phyloP scores from a whole-genome alignment of 2,888 invertebrate genomes.

The Ametastegia equiseti region DNA sequence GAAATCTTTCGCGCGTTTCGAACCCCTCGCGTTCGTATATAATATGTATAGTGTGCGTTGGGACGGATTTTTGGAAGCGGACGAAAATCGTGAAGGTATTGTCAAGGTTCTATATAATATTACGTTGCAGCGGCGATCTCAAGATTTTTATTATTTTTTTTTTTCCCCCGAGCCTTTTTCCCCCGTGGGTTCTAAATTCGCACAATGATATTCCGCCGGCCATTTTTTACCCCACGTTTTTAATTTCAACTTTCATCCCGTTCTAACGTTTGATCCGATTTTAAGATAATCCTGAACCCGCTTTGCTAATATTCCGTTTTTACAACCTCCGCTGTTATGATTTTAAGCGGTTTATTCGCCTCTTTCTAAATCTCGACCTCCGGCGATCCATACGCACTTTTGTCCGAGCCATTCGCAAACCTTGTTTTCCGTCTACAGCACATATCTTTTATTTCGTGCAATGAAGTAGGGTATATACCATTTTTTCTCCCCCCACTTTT shows the following conservation, averaged over 20 bases:
- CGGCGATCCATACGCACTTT: not conserved
- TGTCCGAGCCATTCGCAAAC: not conserved
- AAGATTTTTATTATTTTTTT: not conserved
- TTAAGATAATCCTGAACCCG: constrained; percentile 8
- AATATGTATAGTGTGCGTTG: too few relatives aligned
- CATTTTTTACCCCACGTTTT: not conserved
- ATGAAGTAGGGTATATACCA: not conserved
- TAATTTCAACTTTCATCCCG: not conserved
- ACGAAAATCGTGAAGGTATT: constrained; percentile 17
- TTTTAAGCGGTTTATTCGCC: not conserved
- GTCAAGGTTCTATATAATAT: not conserved
- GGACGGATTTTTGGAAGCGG: not conserved
- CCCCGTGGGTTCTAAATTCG: not conserved
- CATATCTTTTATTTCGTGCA: too few relatives aligned
- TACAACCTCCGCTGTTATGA: not conserved
- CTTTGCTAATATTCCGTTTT: not conserved
- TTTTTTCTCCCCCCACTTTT: not conserved
- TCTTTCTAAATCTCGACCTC: not conserved
- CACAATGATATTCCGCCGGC: too few relatives aligned
- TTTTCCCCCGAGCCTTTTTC: not conserved
- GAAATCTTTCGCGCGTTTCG: constrained; percentile 27
- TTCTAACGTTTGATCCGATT: constrained; percentile 3
- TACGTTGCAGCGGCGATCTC: not conserved
- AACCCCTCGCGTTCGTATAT: too few relatives aligned
- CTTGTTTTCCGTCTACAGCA: not conserved